Percentiles rank a stretch among this genome's conserved stretches.
phyloP scores from a whole-genome alignment of 1,140 invertebrate genomes.

The Drosophila tropicalis region DNA sequence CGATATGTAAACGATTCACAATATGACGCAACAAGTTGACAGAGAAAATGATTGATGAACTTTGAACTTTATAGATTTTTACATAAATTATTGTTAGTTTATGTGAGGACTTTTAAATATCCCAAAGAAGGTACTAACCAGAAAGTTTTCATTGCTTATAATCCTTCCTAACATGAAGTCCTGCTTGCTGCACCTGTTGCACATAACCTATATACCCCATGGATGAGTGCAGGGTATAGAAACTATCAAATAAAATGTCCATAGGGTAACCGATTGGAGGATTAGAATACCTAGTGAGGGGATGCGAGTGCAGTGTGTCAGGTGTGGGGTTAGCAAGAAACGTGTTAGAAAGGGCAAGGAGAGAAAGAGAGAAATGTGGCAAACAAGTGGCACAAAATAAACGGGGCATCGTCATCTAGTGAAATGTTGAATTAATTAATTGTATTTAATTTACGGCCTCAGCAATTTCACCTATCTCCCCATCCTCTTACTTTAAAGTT shows the following conservation, averaged over 20 bases:
- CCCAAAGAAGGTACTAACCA: too few relatives aligned
- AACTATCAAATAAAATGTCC: not conserved
- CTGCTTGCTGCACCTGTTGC: not conserved
- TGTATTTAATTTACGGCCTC: not conserved
- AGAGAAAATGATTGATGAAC: not conserved
- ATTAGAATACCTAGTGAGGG: not conserved
- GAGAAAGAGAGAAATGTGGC: not conserved
- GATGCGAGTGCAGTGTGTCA: not conserved
- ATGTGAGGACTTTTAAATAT: too few relatives aligned
- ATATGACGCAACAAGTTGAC: not conserved
- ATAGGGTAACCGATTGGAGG: not conserved
- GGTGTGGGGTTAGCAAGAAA: not conserved
- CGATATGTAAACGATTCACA: not conserved
- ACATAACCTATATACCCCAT: not conserved
- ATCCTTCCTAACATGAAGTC: too few relatives aligned
- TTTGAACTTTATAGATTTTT: too few relatives aligned
- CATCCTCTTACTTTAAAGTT: too few relatives aligned
- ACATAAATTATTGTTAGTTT: too few relatives aligned
- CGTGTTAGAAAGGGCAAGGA: not conserved
- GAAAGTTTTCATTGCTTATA: too few relatives aligned
- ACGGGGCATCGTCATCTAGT: not conserved
- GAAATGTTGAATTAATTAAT: conserved; percentile 31
- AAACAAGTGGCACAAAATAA: conserved; percentile 7
- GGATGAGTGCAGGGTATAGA: not conserved
- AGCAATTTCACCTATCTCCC: not conserved